Base-by-base conservation (phyloP, 2,888 invertebrate genomes). In the Polydesmus complanatus region DNA sequence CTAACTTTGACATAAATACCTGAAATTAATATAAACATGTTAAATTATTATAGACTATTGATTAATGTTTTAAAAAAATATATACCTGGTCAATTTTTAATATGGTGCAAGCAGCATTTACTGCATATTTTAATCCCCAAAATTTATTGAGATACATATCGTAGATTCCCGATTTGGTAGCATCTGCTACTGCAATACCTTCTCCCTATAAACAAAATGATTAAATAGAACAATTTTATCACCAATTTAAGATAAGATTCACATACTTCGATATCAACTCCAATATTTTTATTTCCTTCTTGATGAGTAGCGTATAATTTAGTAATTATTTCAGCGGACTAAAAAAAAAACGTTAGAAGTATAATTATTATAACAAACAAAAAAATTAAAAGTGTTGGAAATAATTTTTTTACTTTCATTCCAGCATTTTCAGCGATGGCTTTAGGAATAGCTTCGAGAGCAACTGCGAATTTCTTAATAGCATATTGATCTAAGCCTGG, bases 401-500 rank as follows among this genome's bases (percentile, higher is more conserved):
- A 37, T 3, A 3, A 27, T 3, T 52, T 25, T n/a, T 50, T 52
- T 64, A 77, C 77, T 74, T 88, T 88, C 37, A 87, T 81, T 25
- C 98, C 98, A 54, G 91, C 86, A 73, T 97, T 98, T 67, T 97
- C 95, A 1, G 96, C 90, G 61, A 99, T 77, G 1, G 90, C 86
- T 73, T 91, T 89, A 0, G 96, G 92, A 68, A 98, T 85, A 56
- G 81, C 80, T 76, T 97, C 95, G 18, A 98, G 77, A 1, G 96
- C 91, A 65, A 76, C 74, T 19, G 78, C 78, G 74, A 95, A 98
- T 74, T 93, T 94, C 66, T 93, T 83, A 18, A 96, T 89, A 14
- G 97, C 90, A 75, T 98, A 99, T 72, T 98, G 97, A 70, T 96
- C 94, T 63, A 98, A 77, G 1, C 97, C 97, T 0, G 95, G 90